Evolutionary conservation across 2,888 invertebrate genomes (phyloP), one percentile per base, ranked within the genome.

Genomic region (Calliphora vomitoria): DNA sequence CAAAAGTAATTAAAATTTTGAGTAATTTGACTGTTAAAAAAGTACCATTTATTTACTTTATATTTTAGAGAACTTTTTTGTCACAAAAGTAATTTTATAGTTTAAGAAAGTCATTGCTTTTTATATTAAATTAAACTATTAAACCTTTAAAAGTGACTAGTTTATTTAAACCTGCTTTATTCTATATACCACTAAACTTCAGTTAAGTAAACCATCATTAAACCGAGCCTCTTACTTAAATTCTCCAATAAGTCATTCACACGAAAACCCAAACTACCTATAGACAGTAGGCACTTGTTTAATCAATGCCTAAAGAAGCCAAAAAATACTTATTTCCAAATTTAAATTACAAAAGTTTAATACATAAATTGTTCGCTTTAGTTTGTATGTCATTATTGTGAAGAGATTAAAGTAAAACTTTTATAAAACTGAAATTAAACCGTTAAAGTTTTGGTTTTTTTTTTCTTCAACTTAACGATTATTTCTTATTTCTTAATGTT

Each of bases 341-440:
- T 35, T 60, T 60, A 60, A 60, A 60, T 60, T 71, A 31, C 53
- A 53, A 53, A 71, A 71, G n/a, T 71, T 50, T 50, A 44, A 44
- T 11, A 44, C 4, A 44, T 1, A 44, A 3, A 1, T 13, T 35
- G 6, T 31, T 47, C 8, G 25, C 25, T 8, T 71, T 13, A 18
- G 38, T 50, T 8, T 50, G 18, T 72, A 53, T 64, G 38, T 44
- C 13, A 62, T 41, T 62, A 62, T 72, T 64, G 41, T 10, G 15
- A 62, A 72, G 20, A 68, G 8, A 86, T 74, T 82, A 47, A 82
- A 76, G 41, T 38, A 74, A 82, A 86, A 86, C 72, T 82, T 79
- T 86, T 66, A 11, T 41, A 62, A 86, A 86, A 76, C 75, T 76
- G n/a, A 81, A 81, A 75, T 81, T 80, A 76, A 83, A 76, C 64